Percentiles rank a stretch among this genome's conserved stretches.
Conservation (phyloP, 1,140 invertebrate species). For the Atta cephalotes region DNA sequence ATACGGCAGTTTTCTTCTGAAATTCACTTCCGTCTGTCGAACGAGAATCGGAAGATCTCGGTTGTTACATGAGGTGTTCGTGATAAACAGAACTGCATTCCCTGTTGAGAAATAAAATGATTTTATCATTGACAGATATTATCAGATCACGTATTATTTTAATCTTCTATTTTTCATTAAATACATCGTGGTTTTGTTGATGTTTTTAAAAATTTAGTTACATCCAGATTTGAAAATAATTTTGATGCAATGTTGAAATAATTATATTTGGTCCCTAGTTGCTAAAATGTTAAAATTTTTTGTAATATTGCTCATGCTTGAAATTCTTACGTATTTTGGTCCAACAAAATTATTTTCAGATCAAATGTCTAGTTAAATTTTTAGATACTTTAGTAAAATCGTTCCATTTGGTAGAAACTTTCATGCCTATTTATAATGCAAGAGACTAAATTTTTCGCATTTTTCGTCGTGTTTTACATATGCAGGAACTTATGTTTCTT, state of each 20-base stretch:
- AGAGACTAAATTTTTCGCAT: conserved; percentile 38
- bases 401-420: not conserved
- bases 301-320: no score
- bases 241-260: no score
- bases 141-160: not conserved
- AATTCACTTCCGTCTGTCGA: not conserved
- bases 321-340: no score
- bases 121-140: not conserved
- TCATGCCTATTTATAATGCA: not conserved
- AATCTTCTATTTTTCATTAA: not conserved
- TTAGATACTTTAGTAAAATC: no score
- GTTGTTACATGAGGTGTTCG: not conserved
- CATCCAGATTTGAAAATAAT: no score
- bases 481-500: not conserved
- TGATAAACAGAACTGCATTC: not conserved
- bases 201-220: no score
- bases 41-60: conserved; percentile 15
- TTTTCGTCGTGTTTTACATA: not conserved
- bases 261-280: no score
- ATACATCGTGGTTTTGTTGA: not conserved
- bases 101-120: not conserved
- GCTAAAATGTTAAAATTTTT: no score
- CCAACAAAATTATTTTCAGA: no score
- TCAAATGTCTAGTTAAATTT: no score
- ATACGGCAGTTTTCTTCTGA: not conserved